phyloP scores from a whole-genome alignment of 1,140 invertebrate species.

The Anastrepha obliqua region DNA sequence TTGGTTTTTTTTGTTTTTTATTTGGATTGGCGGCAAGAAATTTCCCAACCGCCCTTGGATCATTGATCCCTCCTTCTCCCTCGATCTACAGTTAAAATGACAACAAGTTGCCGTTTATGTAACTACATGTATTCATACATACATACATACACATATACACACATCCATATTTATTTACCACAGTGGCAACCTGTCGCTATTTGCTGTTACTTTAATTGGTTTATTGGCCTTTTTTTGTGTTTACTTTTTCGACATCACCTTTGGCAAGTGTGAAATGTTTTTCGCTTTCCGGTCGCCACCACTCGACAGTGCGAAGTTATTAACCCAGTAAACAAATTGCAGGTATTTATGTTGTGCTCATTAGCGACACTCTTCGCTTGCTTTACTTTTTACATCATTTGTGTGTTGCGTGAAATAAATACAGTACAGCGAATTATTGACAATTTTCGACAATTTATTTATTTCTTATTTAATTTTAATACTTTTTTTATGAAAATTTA shows the following conservation, averaged over 20 bases:
- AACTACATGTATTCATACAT: neutral
- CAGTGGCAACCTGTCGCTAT: neutral
- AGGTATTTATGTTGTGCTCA: neutral
- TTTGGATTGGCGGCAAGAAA: neutral
- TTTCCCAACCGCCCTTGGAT: conserved; percentile 12
- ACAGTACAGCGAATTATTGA: no score
- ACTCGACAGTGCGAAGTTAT: neutral
- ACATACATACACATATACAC: no score
- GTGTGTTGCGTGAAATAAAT: no score
- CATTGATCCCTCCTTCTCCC: neutral
- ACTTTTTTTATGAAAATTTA: no score
- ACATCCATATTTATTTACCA: neutral
- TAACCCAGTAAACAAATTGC: conserved; percentile 1
- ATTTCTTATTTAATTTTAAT: no score
- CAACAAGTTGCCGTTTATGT: neutral
- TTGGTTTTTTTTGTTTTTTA: neutral
- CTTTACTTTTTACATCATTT: neutral
- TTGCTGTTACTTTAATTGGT: conserved; percentile 26
- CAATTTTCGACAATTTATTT: no score
- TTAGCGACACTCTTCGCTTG: neutral
- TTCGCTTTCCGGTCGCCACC: neutral
- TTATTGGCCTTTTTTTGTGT: neutral
- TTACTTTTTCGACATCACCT: neutral
- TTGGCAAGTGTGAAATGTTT: neutral
- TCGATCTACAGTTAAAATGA: neutral